Conservation (phyloP, 2,113 vertebrate genomes). For the Pachypanchax playfairii region DNA sequence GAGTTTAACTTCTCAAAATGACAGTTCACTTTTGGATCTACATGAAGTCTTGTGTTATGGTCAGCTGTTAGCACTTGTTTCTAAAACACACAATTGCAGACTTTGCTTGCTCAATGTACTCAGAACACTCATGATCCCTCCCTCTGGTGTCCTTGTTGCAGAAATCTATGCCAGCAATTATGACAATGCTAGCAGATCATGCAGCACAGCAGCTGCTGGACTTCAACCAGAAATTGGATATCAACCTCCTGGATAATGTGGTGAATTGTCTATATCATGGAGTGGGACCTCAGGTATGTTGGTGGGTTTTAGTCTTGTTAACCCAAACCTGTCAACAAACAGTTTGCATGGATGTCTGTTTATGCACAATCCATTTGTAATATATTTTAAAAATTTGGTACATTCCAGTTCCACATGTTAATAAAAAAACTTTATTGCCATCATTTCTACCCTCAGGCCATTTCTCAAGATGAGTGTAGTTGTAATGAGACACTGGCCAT, state of each 20-base stretch:
- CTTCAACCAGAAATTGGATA: conserved; percentile 99
- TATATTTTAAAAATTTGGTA: not conserved
- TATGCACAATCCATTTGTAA: not conserved
- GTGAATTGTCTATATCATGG: conserved; percentile 99
- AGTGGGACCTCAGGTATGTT: conserved; percentile 95
- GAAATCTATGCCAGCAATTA: conserved; percentile 99
- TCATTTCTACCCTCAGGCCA: no score
- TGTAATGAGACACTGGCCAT: no score
- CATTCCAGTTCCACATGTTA: no score
- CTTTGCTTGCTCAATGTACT: conserved; percentile 66
- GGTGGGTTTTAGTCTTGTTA: not conserved
- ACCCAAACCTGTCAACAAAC: not conserved
- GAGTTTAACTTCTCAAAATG: conserved; percentile 32
- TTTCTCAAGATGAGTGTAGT: no score
- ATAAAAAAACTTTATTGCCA: no score
- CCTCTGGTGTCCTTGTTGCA: conserved; percentile 81
- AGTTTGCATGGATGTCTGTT: not conserved
- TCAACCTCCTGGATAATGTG: conserved; percentile 99
- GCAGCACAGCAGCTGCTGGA: conserved; percentile 99
- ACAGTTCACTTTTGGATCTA: conserved; percentile 28
- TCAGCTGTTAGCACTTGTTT: conserved; percentile 71
- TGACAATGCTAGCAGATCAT: conserved; percentile 99
- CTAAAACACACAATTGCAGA: conserved; percentile 73
- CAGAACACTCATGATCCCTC: conserved; percentile 54
- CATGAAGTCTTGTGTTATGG: conserved; percentile 37